A percentile compares a stretch with the other conserved stretches of the same genome.
Conservation (phyloP, 2,888 invertebrate genomes). For the Thyatira batis region DNA sequence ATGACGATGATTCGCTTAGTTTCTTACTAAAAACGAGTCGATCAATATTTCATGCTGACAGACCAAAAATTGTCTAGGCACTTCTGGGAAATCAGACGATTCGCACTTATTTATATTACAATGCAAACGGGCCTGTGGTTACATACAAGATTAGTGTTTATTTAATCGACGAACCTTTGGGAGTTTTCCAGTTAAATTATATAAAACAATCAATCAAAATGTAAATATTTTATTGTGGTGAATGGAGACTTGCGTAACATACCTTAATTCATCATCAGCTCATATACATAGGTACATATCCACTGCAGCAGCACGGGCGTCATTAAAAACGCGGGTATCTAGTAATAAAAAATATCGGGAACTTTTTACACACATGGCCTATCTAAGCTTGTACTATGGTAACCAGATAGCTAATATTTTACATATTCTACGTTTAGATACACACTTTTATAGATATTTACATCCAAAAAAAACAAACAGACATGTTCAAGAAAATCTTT, state of each 20-base stretch:
- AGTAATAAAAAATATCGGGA: no score
- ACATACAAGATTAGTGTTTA: neutral
- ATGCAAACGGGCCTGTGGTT: neutral
- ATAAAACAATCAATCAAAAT: neutral
- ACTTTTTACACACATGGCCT: no score
- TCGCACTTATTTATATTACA: neutral
- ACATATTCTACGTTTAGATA: no score
- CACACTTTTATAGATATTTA: no score
- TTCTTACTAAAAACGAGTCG: neutral
- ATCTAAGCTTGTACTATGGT: no score
- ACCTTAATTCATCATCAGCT: no score
- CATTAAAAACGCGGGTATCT: neutral
- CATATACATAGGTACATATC: no score
- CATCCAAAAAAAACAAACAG: no score
- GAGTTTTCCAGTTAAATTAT: neutral
- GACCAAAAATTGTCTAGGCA: neutral
- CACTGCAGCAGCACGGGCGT: no score
- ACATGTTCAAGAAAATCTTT: no score
- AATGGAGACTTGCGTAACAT: neutral
- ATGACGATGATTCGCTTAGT: neutral
- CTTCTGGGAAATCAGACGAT: neutral
- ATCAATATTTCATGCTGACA: conserved; percentile 1
- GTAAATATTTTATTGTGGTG: neutral
- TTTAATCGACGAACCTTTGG: neutral
- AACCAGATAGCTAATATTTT: no score